Evolutionary conservation across 2,797 vertebrate genomes (phyloP).

Genomic region (Chloroceryle inda): DNA sequence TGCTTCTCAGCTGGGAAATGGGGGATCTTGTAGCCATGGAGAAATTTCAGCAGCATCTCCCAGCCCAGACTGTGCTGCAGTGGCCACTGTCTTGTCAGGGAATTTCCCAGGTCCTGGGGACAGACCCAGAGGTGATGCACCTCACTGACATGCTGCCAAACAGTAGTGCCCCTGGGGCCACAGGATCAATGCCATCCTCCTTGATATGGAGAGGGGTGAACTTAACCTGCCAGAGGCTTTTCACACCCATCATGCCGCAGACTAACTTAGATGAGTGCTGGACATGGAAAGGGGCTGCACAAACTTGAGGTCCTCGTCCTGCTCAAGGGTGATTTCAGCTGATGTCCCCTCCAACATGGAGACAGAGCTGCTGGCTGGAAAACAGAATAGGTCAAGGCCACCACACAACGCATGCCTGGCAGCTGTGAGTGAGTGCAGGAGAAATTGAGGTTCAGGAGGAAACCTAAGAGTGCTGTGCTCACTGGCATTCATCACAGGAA

Average conservation of each 20-base stretch:
- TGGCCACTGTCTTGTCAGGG: neutral
- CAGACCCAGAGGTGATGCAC: neutral
- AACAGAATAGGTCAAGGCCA: neutral
- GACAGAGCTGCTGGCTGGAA: neutral
- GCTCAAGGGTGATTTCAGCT: neutral
- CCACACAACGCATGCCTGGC: fast-evolving
- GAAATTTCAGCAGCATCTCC: neutral
- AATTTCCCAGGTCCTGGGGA: neutral
- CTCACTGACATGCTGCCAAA: neutral
- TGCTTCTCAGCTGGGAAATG: neutral
- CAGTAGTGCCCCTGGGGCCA: no score
- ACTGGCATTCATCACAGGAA: neutral
- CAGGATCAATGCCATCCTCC: neutral
- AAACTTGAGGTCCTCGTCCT: neutral
- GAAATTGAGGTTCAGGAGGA: neutral
- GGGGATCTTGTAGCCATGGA: no score
- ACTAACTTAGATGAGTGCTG: neutral
- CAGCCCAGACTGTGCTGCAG: fast-evolving
- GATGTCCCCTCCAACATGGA: neutral
- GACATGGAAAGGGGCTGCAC: neutral
- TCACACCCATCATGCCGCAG: neutral
- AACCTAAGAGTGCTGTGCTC: fast-evolving
- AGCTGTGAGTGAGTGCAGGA: fast-evolving
- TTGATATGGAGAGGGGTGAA: neutral
- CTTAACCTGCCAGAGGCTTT: fast-evolving